Percentiles rank a stretch among this genome's conserved stretches.
These are phyloP conservation scores for Microcaecilia unicolor DNA, from an alignment of 2,797 vertebrate genomes.

Conservation along the genomic window DNA sequence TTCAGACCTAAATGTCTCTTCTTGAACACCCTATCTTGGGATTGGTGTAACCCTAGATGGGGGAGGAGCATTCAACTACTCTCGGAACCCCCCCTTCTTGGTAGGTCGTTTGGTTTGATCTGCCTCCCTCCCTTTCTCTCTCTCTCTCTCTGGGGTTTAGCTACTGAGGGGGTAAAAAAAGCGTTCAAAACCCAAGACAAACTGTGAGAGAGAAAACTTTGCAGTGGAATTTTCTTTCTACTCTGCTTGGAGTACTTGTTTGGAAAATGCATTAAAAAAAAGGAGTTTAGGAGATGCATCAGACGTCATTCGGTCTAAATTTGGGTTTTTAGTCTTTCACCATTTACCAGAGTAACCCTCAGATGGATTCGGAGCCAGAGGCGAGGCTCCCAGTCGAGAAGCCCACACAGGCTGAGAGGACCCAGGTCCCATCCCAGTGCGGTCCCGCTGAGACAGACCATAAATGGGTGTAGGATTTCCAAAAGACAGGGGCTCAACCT, in stretches of 20 bases:
- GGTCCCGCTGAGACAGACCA: conserved; percentile 11
- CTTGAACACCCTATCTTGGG: neutral
- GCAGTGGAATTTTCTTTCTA: neutral
- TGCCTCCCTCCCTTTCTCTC: neutral
- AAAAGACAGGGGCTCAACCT: conserved; percentile 14
- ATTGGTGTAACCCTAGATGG: conserved; percentile 2
- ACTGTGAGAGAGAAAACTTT: neutral
- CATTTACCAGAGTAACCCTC: too few species aligned
- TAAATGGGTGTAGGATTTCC: conserved; percentile 19
- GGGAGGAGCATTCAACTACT: too few species aligned
- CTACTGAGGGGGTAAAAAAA: neutral
- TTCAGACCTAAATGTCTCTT: neutral
- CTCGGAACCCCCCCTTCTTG: too few species aligned
- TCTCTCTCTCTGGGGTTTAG: too few species aligned
- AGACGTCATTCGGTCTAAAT: too few species aligned
- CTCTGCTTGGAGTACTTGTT: conserved; percentile 4
- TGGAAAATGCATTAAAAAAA: conserved; percentile 16
- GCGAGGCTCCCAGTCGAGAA: conserved; percentile 5
- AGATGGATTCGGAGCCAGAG: too few species aligned
- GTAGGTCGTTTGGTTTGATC: too few species aligned
- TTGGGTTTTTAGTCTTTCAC: too few species aligned
- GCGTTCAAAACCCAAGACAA: conserved; percentile 5
- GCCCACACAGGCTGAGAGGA: conserved; percentile 9
- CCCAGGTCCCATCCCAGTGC: conserved; percentile 8
- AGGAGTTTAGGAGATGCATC: too few species aligned